phyloP scores from a whole-genome alignment of 2,888 invertebrate species.

The Sympetrum striolatum region DNA sequence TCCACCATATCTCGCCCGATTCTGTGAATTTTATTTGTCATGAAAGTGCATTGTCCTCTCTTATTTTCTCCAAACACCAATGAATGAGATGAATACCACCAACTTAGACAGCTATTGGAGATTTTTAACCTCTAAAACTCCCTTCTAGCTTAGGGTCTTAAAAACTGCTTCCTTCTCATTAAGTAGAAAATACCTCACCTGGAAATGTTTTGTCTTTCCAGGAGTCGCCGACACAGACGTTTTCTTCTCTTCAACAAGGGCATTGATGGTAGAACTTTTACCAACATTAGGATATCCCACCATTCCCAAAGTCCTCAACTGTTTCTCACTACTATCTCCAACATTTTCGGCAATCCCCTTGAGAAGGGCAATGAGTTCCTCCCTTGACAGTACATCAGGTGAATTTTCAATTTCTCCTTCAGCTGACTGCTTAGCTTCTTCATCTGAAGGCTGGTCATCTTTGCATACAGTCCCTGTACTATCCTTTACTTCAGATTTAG shows the following conservation, averaged over 20 bases:
- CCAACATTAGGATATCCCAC: constrained; percentile 99
- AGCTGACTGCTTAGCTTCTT: not conserved
- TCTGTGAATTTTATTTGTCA: too few species aligned
- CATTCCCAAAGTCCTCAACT: constrained; percentile 83
- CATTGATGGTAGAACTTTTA: constrained; percentile 99
- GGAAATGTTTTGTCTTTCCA: constrained; percentile 97
- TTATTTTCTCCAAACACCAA: too few species aligned
- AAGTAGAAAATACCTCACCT: constrained; percentile 57
- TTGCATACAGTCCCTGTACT: not conserved
- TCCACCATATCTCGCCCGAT: too few species aligned
- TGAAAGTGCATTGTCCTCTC: too few species aligned
- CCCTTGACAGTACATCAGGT: constrained; percentile 68
- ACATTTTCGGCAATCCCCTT: constrained; percentile 63
- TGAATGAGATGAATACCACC: too few species aligned
- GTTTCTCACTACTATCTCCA: constrained; percentile 59
- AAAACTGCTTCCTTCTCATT: too few species aligned
- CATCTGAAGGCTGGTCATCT: not conserved
- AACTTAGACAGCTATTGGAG: too few species aligned
- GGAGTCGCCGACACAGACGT: constrained; percentile 96
- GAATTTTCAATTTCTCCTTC: constrained; percentile 60
- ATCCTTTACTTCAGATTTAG: not conserved
- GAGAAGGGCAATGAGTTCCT: constrained; percentile 75
- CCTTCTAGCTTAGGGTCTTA: too few species aligned
- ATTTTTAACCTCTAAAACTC: too few species aligned
- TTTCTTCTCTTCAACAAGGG: constrained; percentile 79